Evolutionary conservation across 2,888 invertebrate genomes (phyloP).

Genomic region (Timema podura): DNA sequence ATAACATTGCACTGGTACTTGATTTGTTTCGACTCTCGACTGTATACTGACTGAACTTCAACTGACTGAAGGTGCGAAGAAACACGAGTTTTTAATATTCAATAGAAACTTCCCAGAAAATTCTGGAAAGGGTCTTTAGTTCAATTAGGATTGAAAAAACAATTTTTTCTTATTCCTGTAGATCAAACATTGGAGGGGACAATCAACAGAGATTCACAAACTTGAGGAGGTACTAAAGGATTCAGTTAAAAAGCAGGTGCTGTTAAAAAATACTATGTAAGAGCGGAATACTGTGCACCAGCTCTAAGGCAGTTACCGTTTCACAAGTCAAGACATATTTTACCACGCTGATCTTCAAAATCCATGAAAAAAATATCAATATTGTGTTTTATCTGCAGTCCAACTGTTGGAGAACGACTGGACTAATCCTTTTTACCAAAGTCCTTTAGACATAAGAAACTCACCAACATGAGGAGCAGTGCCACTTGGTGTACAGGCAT

Average conservation of each 20-base stretch:
- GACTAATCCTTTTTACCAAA: slow-evolving; percentile 4
- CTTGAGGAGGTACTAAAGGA: background rate
- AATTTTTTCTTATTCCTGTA: background rate
- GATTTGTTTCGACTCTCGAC: too few species aligned
- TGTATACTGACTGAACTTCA: too few species aligned
- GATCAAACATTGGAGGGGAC: background rate
- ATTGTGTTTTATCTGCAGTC: background rate
- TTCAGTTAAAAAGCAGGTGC: slow-evolving; percentile 4
- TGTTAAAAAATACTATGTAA: background rate
- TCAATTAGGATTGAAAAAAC: background rate
- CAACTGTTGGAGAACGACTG: background rate
- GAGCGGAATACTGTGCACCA: slow-evolving; percentile 1
- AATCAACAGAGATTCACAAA: background rate
- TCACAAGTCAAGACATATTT: background rate
- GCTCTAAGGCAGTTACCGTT: background rate
- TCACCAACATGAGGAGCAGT: too few species aligned
- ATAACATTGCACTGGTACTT: too few species aligned
- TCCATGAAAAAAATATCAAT: background rate
- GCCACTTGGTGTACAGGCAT: too few species aligned
- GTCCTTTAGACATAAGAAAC: background rate
- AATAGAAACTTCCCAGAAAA: too few species aligned
- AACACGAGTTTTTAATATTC: too few species aligned
- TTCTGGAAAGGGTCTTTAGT: background rate
- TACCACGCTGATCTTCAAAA: background rate
- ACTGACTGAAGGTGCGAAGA: too few species aligned